These are phyloP conservation scores for Meriones psammophilus DNA, from an alignment of 2,797 vertebrate genomes.

Conservation along the genomic window DNA sequence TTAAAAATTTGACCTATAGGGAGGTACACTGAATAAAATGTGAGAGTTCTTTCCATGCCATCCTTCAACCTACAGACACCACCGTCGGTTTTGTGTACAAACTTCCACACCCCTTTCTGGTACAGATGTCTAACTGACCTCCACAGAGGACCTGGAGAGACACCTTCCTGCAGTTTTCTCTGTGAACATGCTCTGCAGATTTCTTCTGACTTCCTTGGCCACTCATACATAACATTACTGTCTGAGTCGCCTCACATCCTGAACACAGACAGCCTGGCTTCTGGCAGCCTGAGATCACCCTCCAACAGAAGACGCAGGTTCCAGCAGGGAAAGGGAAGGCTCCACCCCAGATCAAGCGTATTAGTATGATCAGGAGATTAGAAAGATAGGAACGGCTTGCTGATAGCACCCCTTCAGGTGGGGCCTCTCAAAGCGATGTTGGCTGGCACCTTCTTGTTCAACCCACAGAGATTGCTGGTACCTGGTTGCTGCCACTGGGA, in stretches of 20 bases:
- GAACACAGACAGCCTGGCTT: not conserved
- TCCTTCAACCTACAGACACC: not conserved
- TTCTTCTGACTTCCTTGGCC: not conserved
- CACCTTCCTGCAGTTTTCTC: not conserved
- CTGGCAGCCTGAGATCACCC: not conserved
- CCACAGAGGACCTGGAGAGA: not conserved
- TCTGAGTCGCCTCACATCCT: not conserved
- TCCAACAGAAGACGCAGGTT: not conserved
- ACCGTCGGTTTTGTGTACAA: constrained; percentile 34
- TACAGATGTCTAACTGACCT: not conserved
- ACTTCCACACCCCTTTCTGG: not conserved
- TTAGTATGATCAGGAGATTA: not conserved
- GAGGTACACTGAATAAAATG: constrained; percentile 9
- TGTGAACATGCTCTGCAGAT: not conserved
- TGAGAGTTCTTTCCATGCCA: constrained; percentile 1
- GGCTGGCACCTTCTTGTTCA: not conserved
- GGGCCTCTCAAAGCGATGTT: not conserved
- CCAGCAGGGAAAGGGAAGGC: not conserved
- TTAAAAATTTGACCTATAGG: not conserved
- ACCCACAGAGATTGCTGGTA: not conserved
- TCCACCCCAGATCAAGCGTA: not conserved
- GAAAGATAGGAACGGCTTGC: not conserved
- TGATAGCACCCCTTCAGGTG: not conserved
- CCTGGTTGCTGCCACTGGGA: fast-evolving
- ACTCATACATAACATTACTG: not conserved